phyloP scores from a whole-genome alignment of 2,113 vertebrate genomes.

The Dipodomys spectabilis region DNA sequence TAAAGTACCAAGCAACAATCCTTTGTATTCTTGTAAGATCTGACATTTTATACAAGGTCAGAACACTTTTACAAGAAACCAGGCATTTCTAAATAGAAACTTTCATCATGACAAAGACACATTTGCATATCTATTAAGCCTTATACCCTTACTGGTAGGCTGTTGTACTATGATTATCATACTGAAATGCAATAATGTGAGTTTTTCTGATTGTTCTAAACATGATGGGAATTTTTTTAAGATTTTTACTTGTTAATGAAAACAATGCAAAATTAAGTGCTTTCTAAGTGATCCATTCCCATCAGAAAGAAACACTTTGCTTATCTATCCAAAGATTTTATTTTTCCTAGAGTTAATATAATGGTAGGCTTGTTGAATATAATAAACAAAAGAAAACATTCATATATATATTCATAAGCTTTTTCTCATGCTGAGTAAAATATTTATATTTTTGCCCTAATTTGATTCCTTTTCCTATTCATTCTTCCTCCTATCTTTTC shows the following conservation, averaged over 20 bases:
- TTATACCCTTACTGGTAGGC: too few species aligned
- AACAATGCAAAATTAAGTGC: background rate
- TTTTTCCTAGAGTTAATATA: background rate
- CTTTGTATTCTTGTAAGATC: conserved; percentile 24
- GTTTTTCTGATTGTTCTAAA: background rate
- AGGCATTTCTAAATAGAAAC: background rate
- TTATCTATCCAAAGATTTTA: background rate
- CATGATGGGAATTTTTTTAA: too few species aligned
- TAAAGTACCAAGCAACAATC: background rate
- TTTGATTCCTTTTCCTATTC: too few species aligned
- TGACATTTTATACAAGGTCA: background rate
- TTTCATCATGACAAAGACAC: background rate
- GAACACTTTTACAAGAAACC: background rate
- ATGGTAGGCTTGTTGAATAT: background rate
- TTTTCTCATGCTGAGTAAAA: too few species aligned
- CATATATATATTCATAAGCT: too few species aligned
- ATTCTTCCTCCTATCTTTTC: background rate
- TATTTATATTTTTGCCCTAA: too few species aligned
- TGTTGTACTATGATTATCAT: background rate
- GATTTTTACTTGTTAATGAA: background rate
- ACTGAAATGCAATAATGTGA: background rate
- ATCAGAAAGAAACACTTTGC: background rate
- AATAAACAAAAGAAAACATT: background rate
- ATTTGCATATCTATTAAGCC: background rate
- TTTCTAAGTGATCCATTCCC: background rate